Percentiles rank a stretch among this genome's conserved stretches.
Evolutionary conservation across 2,797 vertebrate genomes (phyloP).

Genomic region (Acanthurus tractus): DNA sequence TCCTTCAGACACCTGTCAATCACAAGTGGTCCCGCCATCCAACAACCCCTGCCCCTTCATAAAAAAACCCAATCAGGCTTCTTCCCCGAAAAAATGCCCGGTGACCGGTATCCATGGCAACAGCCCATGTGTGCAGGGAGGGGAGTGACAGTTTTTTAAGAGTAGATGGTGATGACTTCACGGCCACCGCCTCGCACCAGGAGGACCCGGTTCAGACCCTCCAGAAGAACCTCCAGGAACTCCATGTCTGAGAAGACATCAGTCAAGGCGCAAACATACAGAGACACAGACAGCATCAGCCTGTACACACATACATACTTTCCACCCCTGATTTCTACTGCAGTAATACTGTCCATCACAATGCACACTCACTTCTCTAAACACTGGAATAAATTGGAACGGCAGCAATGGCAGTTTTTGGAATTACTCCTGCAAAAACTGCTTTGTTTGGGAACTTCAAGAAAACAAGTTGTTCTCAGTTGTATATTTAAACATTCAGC

Average conservation of each 20-base stretch:
- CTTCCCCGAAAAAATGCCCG: conserved; percentile 56
- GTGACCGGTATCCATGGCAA: conserved; percentile 57
- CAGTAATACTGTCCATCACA: not conserved
- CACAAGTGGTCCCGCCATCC: conserved; percentile 63
- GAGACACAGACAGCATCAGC: not conserved
- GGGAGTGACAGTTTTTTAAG: conserved; percentile 75
- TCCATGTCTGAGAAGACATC: conserved; percentile 91
- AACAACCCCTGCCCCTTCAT: conserved; percentile 46
- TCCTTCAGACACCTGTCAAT: conserved; percentile 53
- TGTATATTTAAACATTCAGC: too few relatives aligned
- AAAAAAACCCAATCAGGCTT: conserved; percentile 50
- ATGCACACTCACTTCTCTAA: not conserved
- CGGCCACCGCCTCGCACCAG: conserved; percentile 95
- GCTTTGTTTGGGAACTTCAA: not conserved
- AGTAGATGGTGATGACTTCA: conserved; percentile 99
- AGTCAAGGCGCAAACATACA: conserved; percentile 46
- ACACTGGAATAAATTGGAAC: not conserved
- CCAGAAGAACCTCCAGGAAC: conserved; percentile 96
- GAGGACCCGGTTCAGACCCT: conserved; percentile 93
- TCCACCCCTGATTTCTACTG: not conserved
- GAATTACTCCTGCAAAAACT: not conserved
- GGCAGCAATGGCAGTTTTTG: too few relatives aligned
- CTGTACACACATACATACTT: rapidly evolving
- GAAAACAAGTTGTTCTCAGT: too few relatives aligned
- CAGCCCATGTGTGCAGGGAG: conserved; percentile 49